Base-by-base conservation (phyloP, 2,888 invertebrate species). In the Diloba caeruleocephala region DNA sequence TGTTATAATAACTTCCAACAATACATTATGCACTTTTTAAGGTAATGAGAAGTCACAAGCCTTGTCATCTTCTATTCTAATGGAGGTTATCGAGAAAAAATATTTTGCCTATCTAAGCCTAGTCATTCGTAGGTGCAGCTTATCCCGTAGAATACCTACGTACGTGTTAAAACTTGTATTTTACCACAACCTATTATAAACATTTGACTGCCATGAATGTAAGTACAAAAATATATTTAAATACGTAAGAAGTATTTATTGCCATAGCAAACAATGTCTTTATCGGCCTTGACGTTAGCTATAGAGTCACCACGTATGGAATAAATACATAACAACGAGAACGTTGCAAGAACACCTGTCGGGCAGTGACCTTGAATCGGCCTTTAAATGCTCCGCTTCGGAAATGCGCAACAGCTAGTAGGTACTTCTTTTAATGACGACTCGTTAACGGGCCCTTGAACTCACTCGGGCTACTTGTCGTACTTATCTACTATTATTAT, bases 371-470 rank as follows among this genome's bases (percentile, higher is more conserved):
- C 71, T 71, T 70, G 71, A 32, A 44, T 34, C 54, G 49, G 38
- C 58, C 72, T 53, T 49, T 53, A 56, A 60, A 43, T 63, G 38
- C 57, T 48, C 36, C 49, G 73, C 57, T 62, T 71, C 56, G 58
- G 66, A 73, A 73, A 70, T 70, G 58, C 71, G 69, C 44, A 52
- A 57, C 41, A 56, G 39, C 50, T 32, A 17, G 46, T 57, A 23
- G 12, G 46, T 57, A 23, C 33, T 60, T 68, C 38, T 38, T 46
- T 42, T 71, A 67, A 68, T 56, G 42, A 46, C 56, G 13, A 48
- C 36, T 62, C 34, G 36, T 59, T 46, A 45, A 12, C 12, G 39
- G 67, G 49, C 49, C 45, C 58, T 71, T 71, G 48, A 53, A 48
- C 52, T 32, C 48, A 26, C 14, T 25, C 8, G 19, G 34, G 43